Percentiles rank a stretch among this genome's conserved stretches.
These are phyloP conservation scores for Cephalopterus ornatus DNA, from an alignment of 2,113 vertebrate genomes.

Conservation along the genomic window DNA sequence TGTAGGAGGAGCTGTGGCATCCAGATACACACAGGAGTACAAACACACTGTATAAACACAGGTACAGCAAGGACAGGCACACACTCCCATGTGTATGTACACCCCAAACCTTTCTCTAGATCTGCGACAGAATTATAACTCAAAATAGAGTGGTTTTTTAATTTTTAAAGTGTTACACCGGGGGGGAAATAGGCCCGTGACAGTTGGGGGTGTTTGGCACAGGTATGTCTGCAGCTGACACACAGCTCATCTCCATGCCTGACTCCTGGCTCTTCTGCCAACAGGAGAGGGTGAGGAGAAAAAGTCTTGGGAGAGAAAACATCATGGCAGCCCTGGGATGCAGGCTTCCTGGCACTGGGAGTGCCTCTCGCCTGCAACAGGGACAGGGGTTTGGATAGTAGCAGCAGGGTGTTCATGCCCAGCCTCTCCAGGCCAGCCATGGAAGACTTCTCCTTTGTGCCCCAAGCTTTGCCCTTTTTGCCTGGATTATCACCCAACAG, in stretches of 20 bases:
- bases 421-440: background rate
- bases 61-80: background rate
- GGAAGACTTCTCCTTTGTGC: background rate
- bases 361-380: background rate
- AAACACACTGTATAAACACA: background rate
- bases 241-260: background rate
- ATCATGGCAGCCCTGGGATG: background rate
- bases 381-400: background rate
- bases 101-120: background rate
- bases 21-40: background rate
- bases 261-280: background rate
- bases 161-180: background rate
- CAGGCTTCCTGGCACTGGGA: fast-evolving
- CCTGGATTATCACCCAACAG: background rate
- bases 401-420: background rate
- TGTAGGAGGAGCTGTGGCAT: background rate
- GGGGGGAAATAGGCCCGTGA: fast-evolving
- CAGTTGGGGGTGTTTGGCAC: background rate
- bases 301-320: background rate
- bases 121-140: background rate
- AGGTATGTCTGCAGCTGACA: background rate
- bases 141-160: background rate
- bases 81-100: fast-evolving
- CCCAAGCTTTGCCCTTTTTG: background rate
- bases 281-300: background rate